Base-by-base conservation (phyloP, 2,797 vertebrate genomes). In the Spinibarbus caldwelli region DNA sequence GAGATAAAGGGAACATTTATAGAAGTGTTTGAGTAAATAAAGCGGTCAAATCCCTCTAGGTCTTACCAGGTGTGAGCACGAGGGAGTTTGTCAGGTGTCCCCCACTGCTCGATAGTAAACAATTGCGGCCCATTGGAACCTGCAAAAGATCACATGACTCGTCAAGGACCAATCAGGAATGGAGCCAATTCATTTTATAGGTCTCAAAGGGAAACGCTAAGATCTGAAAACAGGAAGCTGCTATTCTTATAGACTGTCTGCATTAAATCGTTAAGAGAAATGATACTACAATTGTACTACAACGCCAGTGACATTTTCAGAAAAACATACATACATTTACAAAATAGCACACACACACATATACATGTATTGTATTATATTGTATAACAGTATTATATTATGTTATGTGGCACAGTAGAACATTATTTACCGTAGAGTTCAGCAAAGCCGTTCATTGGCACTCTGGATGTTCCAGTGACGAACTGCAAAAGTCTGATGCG, bases 71-170 rank as follows among this genome's bases (percentile, higher is more conserved):
- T 99, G 91, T 99, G 98, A 93, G 98, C 98, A 94, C 98, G 96
- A 94, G 98, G 98, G 93, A 99, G 95, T 86, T 99, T 99, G 1
- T 99, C 98, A 79, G 98, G 97, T 82, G 95, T 99, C 88, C 98
- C 98, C 98, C 98, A 99, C 92, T 98, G 97, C 96, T 99, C 98
- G 89, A 99, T 99, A 87, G 98, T 99, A 96, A 99, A 99, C 94
- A 99, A 95, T 95, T 99, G 98, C 92, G 98, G 98, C 90, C 98
- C 98, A 80, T 99, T 99, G 91, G 98, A 99, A 94, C 98, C 98
- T 99, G 89, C 19, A 83, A 89, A 14, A 45, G 47, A 79, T 29
- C 82, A 78, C 19, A n/a, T 68, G 34, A 83, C 73, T 52, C 6
- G 3, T 77, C 15, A 76, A 41, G 62, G n/a, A 67, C 82, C 72